Evolutionary conservation across 2,797 vertebrate genomes (phyloP), one percentile per base, ranked within the genome.

Genomic region (Chlorospingus flavigularis): DNA sequence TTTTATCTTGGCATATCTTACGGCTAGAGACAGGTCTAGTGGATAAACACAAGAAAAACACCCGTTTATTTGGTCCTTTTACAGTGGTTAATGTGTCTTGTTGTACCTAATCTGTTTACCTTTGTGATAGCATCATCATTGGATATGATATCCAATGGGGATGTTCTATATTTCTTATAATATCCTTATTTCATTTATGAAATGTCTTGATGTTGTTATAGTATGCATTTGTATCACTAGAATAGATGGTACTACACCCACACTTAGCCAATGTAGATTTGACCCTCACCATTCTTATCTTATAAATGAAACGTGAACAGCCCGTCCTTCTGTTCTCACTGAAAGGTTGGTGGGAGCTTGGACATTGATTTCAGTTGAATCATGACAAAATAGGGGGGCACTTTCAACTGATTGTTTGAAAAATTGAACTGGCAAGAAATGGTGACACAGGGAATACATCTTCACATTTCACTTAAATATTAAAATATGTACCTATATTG

Each of bases 311-410:
- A 28, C 13, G 3, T 42, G 40, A 63, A 39, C 14, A 43, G 17
- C 1, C 2, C 57, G 13, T 40, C 24, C 1, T 1, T 48, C n/a
- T 1, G 1, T 70, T 80, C 43, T 43, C 45, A 9, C n/a, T 77
- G 28, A 43, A 82, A 54, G 15, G 9, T 57, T 0, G 0, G 9
- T 77, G 45, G 7, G 23, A 82, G 20, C 17, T 42, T 86, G 61
- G 39, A 42, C 13, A 11, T 0, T 61, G 42, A 57, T 88, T 83
- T 81, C 58, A 68, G 30, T 14, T 71, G 57, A 57, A 72, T 83
- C 24, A 33, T 65, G 30, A 47, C 45, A 63, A 71, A 65, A 63
- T 6, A 67, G 23, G 33, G 51, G 19, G 7, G 25, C 24, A 6
- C 4, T 53, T 75, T 74, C 13, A 53, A 51, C 17, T 58, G 25